These are phyloP conservation scores for Anticlea derivata DNA, from an alignment of 2,888 invertebrate genomes.

Conservation along the genomic window DNA sequence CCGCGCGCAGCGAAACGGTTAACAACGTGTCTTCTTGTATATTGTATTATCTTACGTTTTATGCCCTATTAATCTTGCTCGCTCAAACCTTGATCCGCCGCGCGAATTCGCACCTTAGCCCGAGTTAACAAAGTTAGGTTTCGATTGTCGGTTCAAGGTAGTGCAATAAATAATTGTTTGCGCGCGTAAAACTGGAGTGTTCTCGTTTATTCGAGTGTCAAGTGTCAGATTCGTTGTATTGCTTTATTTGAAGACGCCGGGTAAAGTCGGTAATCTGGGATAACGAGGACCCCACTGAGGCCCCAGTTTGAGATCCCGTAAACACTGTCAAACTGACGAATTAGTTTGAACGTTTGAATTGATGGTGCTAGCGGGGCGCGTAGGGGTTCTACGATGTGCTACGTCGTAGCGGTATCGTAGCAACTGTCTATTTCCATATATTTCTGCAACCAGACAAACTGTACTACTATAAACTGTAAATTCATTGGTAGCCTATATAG, in stretches of 20 bases:
- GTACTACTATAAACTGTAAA: too few relatives aligned
- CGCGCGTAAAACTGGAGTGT: conserved; percentile 78
- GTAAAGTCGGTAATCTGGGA: conserved; percentile 65
- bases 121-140: conserved; percentile 47
- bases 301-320: conserved; percentile 46
- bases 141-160: conserved; percentile 55
- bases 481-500: too few relatives aligned
- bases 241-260: conserved; percentile 64
- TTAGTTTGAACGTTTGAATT: conserved; percentile 15
- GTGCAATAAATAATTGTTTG: conserved; percentile 82
- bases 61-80: conserved; percentile 82
- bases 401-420: conserved; percentile 17
- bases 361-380: conserved; percentile 9
- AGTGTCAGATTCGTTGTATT: conserved; percentile 49
- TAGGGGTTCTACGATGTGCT: conserved; percentile 23
- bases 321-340: conserved; percentile 40
- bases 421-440: neutral
- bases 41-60: conserved; percentile 84
- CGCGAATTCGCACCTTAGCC: conserved; percentile 51
- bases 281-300: conserved; percentile 53
- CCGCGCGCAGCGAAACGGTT: conserved; percentile 80
- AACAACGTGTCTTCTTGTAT: conserved; percentile 88
- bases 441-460: neutral
- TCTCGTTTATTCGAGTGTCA: conserved; percentile 62
- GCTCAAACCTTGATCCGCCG: conserved; percentile 52